A percentile compares a stretch with the other conserved stretches of the same genome.
Conservation (phyloP, 2,888 invertebrate species). For the Noctua janthe region DNA sequence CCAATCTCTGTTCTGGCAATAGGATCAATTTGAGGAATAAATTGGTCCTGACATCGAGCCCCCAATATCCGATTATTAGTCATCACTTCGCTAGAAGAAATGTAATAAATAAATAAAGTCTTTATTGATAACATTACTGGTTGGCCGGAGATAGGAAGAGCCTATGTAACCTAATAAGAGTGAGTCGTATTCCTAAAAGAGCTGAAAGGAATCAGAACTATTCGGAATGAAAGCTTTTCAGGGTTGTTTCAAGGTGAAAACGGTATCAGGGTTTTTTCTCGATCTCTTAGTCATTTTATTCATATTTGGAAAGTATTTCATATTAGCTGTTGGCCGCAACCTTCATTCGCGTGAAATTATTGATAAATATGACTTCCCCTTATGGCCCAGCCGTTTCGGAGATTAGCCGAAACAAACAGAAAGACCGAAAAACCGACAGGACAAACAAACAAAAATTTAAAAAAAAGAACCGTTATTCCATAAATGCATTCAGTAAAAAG, state of each 20-base stretch:
- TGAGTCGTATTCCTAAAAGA: constrained; percentile 22
- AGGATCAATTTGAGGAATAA: constrained; percentile 45
- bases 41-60: constrained; percentile 42
- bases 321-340: background rate
- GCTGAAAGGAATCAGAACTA: constrained; percentile 27
- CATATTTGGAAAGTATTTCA: background rate
- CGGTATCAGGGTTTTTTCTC: background rate
- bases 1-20: constrained; percentile 19
- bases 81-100: constrained; percentile 35
- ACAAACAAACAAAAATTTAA: no score
- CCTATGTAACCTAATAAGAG: constrained; percentile 36
- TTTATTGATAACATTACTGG: constrained; percentile 57
- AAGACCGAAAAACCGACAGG: no score
- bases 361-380: no score
- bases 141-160: constrained; percentile 34
- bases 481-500: no score
- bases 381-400: no score
- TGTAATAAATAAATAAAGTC: constrained; percentile 48
- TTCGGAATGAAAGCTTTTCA: constrained; percentile 17
- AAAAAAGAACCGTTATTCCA: no score
- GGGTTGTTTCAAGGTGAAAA: background rate
- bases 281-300: background rate
- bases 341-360: no score
- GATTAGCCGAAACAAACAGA: no score
- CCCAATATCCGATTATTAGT: constrained; percentile 46